These are phyloP conservation scores for Gracilinanus agilis DNA, from an alignment of 2,113 vertebrate species.

Conservation along the genomic window DNA sequence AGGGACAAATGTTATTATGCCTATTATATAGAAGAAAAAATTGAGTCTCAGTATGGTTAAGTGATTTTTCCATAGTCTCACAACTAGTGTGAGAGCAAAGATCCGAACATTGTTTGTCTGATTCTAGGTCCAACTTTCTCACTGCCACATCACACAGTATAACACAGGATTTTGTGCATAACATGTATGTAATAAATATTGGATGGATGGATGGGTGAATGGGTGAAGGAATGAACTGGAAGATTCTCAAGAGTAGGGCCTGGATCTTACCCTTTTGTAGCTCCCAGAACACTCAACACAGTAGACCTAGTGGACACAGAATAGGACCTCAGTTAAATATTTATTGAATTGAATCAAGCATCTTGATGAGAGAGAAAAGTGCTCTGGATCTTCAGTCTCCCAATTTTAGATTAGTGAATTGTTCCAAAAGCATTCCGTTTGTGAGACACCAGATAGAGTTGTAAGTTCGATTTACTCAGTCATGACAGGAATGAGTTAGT, in stretches of 20 bases:
- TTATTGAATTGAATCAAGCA: background rate
- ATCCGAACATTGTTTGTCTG: background rate
- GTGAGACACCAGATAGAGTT: background rate
- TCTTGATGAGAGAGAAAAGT: background rate
- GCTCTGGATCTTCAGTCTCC: background rate
- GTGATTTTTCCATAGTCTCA: background rate
- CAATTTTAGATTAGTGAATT: background rate
- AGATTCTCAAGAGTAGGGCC: background rate
- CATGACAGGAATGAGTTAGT: background rate
- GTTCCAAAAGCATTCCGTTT: background rate
- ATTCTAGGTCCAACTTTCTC: no score
- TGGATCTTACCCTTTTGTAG: background rate
- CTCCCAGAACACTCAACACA: background rate
- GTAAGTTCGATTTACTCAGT: background rate
- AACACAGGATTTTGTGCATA: background rate
- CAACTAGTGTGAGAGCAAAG: background rate
- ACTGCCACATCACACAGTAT: background rate
- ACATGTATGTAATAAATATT: background rate
- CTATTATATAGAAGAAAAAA: background rate
- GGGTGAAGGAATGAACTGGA: background rate
- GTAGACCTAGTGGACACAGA: background rate
- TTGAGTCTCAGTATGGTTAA: background rate
- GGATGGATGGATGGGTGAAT: background rate
- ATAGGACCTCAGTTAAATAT: background rate
- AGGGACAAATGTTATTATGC: background rate